phyloP scores from a whole-genome alignment of 30 jellyfish, hydroid and myxozoan species.

The Turritopsis dohrnii region DNA sequence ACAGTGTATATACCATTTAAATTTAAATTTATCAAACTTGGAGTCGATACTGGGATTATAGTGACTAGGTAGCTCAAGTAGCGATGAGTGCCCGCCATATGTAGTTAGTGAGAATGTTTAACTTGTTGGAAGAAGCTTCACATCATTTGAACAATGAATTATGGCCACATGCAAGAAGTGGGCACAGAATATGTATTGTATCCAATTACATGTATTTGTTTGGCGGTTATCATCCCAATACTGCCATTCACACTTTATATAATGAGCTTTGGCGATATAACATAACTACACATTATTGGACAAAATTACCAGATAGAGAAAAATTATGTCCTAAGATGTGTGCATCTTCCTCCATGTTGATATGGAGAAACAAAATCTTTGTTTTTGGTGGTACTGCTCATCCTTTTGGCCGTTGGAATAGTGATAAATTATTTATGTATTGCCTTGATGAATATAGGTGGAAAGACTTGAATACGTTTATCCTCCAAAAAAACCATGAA shows the following conservation, averaged over 20 bases:
- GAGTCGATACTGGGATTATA: no score
- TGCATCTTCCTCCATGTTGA: slow-evolving; percentile 64
- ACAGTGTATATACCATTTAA: no score
- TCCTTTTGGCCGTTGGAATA: slow-evolving; percentile 60
- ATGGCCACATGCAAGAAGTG: slow-evolving; percentile 80
- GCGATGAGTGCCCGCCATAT: no score
- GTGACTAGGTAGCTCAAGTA: no score
- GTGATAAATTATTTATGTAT: slow-evolving; percentile 36
- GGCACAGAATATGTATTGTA: slow-evolving; percentile 75
- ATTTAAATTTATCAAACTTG: no score
- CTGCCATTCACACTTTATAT: slow-evolving; percentile 23
- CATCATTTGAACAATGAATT: not conserved
- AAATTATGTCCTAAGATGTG: slow-evolving; percentile 31
- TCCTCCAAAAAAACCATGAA: not conserved
- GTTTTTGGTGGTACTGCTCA: slow-evolving; percentile 79
- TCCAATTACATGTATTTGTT: slow-evolving; percentile 38
- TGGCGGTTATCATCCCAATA: slow-evolving; percentile 63
- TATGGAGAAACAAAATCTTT: slow-evolving; percentile 30
- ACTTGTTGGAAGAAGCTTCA: not conserved
- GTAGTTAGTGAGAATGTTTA: not conserved
- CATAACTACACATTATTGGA: slow-evolving; percentile 61
- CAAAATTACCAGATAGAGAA: slow-evolving; percentile 41
- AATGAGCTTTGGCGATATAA: slow-evolving; percentile 53
- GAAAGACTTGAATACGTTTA: slow-evolving; percentile 17
- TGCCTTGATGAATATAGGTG: slow-evolving; percentile 41